Base-by-base conservation (phyloP, 1,140 invertebrate genomes). In the Panonychus citri region DNA sequence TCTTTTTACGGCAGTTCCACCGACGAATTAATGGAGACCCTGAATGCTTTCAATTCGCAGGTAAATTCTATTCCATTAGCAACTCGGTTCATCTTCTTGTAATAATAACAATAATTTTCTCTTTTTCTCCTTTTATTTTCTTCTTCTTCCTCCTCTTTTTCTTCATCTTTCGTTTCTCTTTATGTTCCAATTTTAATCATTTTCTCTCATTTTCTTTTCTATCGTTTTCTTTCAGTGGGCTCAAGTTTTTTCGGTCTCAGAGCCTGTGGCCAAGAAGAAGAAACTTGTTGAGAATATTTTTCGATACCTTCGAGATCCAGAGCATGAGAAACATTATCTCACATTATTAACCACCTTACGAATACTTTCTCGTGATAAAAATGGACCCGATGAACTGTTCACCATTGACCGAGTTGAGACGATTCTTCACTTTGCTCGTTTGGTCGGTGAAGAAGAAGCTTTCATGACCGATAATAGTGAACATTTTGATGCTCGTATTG, bases 311-410 rank as follows among this genome's bases (percentile, higher is more conserved):
- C 25, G 51, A 3, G 55, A 60, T 39, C 55, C 27, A 34, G 8
- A 43, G 19, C n/a, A 37, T 12, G 24, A 42, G 10, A 12, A 53
- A 19, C 24, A 46, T 30, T 57, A 43, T 48, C 12, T 17, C 17
- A 8, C 55, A 10, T 64, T 59, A 51, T 56, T 68, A 43, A 59
- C 63, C 50, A 58, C 57, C 0, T 56, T 67, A 30, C 60, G 67
- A 40, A 67, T 68, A 26, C 56, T 68, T 17, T 66, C 63, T 43
- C 77, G 85, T 37, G 83, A 87, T 59, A 83, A 83, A 71, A 72
- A 71, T 39, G 73, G 77, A 55, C 69, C 86, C n/a, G 74, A 82
- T 61, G 73, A 77, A 61, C 66, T 84, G 37, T 72, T 83, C 43
- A 78, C 75, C 64, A 73, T 76, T 43, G 75, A 81, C 61, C 77